Conservation (phyloP, 92 coral and sea anemone species). For the Zoanthus gigantus region DNA sequence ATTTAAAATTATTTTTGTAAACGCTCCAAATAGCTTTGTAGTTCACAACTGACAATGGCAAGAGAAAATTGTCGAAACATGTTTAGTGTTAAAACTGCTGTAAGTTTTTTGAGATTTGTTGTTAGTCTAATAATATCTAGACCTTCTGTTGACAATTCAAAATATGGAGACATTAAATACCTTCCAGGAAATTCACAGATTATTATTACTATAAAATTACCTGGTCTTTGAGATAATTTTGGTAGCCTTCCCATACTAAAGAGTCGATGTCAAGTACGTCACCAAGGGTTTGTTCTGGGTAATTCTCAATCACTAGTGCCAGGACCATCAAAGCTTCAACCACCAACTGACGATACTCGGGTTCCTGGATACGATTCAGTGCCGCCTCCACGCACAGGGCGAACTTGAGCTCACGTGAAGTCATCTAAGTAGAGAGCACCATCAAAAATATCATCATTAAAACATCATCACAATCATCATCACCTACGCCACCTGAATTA, state of each 20-base stretch:
- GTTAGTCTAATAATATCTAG: no score
- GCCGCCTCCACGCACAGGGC: slow-evolving; percentile 96
- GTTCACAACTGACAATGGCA: no score
- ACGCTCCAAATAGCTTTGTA: no score
- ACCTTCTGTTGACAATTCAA: no score
- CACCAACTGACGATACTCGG: slow-evolving; percentile 95
- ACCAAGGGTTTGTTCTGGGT: slow-evolving; percentile 91
- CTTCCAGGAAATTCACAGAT: no score
- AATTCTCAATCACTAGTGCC: slow-evolving; percentile 87
- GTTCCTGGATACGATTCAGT: slow-evolving; percentile 94
- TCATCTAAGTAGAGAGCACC: slow-evolving; percentile 70
- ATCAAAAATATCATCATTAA: neutral
- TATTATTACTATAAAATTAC: slow-evolving; percentile 27
- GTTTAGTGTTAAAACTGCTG: no score
- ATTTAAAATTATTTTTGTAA: no score
- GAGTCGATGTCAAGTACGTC: slow-evolving; percentile 93
- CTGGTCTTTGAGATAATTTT: slow-evolving; percentile 85
- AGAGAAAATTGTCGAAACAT: no score
- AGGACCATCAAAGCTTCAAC: slow-evolving; percentile 95
- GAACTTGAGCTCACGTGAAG: slow-evolving; percentile 95
- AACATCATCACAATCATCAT: neutral
- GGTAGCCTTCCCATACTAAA: slow-evolving; percentile 85
- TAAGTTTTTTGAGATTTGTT: no score
- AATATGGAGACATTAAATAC: no score
- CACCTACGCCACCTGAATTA: neutral